Evolutionary conservation across 2,888 invertebrate genomes (phyloP), one percentile per base, ranked within the genome.

Genomic region (Sminthurinus aureus): DNA sequence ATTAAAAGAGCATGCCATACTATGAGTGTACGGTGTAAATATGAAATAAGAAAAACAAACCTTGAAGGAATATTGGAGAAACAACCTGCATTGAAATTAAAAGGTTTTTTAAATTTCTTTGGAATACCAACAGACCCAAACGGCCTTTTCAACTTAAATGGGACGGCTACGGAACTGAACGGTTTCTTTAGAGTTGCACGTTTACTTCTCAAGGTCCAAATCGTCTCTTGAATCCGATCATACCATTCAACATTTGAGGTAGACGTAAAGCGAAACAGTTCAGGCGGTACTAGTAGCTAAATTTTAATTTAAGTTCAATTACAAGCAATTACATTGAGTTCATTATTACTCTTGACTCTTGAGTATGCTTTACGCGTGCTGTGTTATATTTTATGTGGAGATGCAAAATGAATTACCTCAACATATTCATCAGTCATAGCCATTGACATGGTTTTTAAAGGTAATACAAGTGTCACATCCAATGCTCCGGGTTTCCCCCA

Each of bases 401-500:
- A 73, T 38, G 50, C 2, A 38, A 38, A 9, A 26, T 38, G 11
- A 26, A 38, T 15, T 38, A 82, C 83, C 79, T 83, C 83, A 0
- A 83, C 79, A 71, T 15, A 69, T 3, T 78, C 71, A 64, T 83
- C 83, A 12, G 83, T 83, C 83, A 83, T 71, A 0, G 83, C 79
- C 11, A 83, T 79, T 26, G 78, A 22, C 58, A 83, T 71, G 15
- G 71, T 85, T 77, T 86, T 87, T 24, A 87, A 64, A 0, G 87
- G 87, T n/a, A 87, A 73, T 4, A 87, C 83, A 51, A 87, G 67
- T 71, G 73, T 81, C 0, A 86, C 86, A 22, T 86, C 85, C 15
- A 87, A 58, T 52, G 85, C 82, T 9, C 87, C 85, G 66, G 84
- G 83, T 24, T 84, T 84, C 52, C 87, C 87, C 22, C 51, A 78